These are phyloP conservation scores for Saturnia pavonia DNA, from an alignment of 2,888 invertebrate species.

Conservation along the genomic window DNA sequence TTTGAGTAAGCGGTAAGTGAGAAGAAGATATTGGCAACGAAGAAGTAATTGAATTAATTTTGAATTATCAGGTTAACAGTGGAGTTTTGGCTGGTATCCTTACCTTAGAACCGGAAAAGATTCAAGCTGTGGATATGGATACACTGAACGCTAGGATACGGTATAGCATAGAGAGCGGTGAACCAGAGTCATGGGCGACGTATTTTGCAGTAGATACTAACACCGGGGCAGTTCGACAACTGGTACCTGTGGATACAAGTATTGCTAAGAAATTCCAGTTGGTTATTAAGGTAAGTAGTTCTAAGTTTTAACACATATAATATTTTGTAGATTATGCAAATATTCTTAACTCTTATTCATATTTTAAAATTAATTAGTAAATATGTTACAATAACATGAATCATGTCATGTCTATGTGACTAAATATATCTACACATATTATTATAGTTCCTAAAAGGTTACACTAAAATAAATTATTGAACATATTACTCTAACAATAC, in stretches of 20 bases:
- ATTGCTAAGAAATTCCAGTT: slow-evolving; percentile 90
- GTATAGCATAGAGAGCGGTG: slow-evolving; percentile 91
- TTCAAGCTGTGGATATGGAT: slow-evolving; percentile 95
- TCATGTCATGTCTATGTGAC: not conserved
- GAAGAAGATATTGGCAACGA: not conserved
- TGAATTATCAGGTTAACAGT: slow-evolving; percentile 85
- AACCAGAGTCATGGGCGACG: slow-evolving; percentile 87
- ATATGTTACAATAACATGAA: no score
- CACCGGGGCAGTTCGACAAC: slow-evolving; percentile 91
- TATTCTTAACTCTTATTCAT: not conserved
- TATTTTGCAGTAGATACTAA: slow-evolving; percentile 92
- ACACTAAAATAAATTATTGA: not conserved
- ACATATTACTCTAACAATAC: not conserved
- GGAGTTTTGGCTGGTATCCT: slow-evolving; percentile 92
- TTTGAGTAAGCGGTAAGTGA: not conserved
- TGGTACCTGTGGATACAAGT: slow-evolving; percentile 89
- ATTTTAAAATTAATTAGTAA: no score
- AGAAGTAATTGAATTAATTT: not conserved
- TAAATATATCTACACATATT: not conserved
- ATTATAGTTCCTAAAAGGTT: not conserved
- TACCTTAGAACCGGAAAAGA: slow-evolving; percentile 92
- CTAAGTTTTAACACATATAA: not conserved
- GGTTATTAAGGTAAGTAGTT: slow-evolving; percentile 88
- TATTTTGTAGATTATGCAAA: not conserved
- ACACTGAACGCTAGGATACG: slow-evolving; percentile 91